Percentiles rank a stretch among this genome's conserved stretches.
Evolutionary conservation across 2,113 vertebrate species (phyloP).

Genomic region (Euleptes europaea): DNA sequence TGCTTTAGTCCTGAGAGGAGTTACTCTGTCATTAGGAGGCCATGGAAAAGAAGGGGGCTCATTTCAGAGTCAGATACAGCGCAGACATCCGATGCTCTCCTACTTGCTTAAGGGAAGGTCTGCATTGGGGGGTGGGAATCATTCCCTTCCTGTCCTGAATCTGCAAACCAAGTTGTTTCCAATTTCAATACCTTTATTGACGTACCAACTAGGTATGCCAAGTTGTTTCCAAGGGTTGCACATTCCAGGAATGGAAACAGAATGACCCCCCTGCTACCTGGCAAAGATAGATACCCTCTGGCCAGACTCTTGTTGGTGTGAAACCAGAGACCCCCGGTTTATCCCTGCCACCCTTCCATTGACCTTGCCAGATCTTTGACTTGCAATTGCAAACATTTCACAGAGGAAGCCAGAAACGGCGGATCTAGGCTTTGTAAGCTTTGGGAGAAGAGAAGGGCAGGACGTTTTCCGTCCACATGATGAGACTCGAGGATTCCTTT

Average conservation of each 20-base stretch:
- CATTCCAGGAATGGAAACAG: background rate
- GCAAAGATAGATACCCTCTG: background rate
- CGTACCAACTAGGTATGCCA: too few species aligned
- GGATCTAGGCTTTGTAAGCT: too few species aligned
- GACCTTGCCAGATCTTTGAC: too few species aligned
- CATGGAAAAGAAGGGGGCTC: conserved; percentile 83
- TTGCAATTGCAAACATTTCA: too few species aligned
- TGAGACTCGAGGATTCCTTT: too few species aligned
- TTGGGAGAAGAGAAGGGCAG: too few species aligned
- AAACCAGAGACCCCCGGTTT: background rate
- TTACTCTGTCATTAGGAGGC: conserved; percentile 77
- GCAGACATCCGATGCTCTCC: conserved; percentile 72
- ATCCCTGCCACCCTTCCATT: background rate
- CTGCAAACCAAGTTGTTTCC: conserved; percentile 29
- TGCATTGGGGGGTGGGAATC: background rate
- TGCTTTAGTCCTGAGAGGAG: conserved; percentile 77
- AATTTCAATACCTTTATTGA: too few species aligned
- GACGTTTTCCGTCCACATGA: too few species aligned
- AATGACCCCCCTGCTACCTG: background rate
- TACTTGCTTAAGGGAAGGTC: background rate
- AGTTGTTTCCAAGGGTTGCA: conserved; percentile 17
- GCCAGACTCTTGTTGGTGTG: background rate
- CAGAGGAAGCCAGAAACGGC: too few species aligned
- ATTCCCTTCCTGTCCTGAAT: background rate
- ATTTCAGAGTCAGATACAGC: conserved; percentile 82